phyloP scores from a whole-genome alignment of 1,140 invertebrate species.

The Zaprionus gabonicus region DNA sequence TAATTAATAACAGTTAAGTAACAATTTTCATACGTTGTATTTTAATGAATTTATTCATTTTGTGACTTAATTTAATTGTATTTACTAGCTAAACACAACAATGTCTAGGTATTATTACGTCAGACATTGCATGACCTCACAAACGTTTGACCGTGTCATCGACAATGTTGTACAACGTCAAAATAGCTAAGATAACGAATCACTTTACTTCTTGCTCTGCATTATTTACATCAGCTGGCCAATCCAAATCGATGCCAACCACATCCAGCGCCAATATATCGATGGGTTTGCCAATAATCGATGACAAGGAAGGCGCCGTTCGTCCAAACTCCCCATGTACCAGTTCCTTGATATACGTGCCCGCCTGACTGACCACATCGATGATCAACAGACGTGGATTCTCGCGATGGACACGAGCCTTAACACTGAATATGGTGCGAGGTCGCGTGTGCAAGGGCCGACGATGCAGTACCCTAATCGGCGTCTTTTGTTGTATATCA shows the following conservation, averaged over 20 bases:
- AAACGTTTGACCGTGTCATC: background rate
- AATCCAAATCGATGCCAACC: constrained; percentile 88
- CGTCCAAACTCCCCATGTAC: constrained; percentile 97
- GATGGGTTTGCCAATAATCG: constrained; percentile 88
- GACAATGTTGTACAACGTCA: constrained; percentile 23
- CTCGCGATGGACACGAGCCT: constrained; percentile 84
- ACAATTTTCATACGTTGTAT: background rate
- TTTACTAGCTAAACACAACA: background rate
- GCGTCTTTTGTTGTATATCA: constrained; percentile 90
- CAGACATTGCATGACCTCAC: background rate
- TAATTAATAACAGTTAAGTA: background rate
- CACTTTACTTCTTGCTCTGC: constrained; percentile 34
- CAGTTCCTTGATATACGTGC: constrained; percentile 99
- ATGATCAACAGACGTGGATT: constrained; percentile 88
- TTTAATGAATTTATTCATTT: background rate
- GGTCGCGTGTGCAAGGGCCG: constrained; percentile 89
- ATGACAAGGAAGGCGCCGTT: constrained; percentile 89
- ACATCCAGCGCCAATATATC: constrained; percentile 91
- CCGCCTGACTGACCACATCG: constrained; percentile 93
- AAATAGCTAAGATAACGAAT: background rate
- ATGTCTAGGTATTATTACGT: background rate
- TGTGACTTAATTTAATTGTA: background rate
- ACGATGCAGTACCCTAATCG: constrained; percentile 93
- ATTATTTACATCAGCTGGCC: constrained; percentile 86
- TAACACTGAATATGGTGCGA: constrained; percentile 88